Evolutionary conservation across 2,113 vertebrate genomes (phyloP), one percentile per base, ranked within the genome.

Genomic region (Etheostoma cragini): DNA sequence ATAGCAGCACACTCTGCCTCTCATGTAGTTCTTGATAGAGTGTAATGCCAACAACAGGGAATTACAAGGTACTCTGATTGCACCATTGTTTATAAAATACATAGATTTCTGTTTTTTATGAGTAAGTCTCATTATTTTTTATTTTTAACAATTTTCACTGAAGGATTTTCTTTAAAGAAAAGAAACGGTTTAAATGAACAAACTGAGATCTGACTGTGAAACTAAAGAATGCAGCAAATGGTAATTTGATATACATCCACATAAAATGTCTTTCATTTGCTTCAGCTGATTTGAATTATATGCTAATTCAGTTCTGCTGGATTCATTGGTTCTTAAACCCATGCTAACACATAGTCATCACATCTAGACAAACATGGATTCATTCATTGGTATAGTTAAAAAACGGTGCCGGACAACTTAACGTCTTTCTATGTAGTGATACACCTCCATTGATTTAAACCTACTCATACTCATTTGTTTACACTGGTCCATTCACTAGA

Each of bases 1-100:
- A 30, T 6, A 77, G 52, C 50, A 67, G 49, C 13, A 12, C 61
- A 67, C 33, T 47, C 7, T 64, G 38, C 49, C 54, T 50, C 60
- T 63, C 22, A 8, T 1, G 17, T 61, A 38, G 12, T 50, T 72
- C 30, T 56, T 6, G 35, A 80, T 64, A 64, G 74, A 81, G 24
- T 50, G 70, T 19, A 58, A 26, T 24, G 24, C 21, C 4, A 58
- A 14, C 62, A 68, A 35, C 21, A n/a, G 58, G 26, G 69, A 35
- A 35, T 63, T 68, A 56, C 58, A 49, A 7, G 22, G 8, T 65
- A 12, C 7, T 22, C 15, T 53, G 47, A 30, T 17, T 64, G 68
- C 24, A 62, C 35, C 19, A 21, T 42, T 1, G 38, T 42, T 12
- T 14, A 17, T 16, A 10, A 65, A 24, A 71, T 19, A 10, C 15